phyloP scores from a whole-genome alignment of 2,888 invertebrate species.

The Octodonta nipae region DNA sequence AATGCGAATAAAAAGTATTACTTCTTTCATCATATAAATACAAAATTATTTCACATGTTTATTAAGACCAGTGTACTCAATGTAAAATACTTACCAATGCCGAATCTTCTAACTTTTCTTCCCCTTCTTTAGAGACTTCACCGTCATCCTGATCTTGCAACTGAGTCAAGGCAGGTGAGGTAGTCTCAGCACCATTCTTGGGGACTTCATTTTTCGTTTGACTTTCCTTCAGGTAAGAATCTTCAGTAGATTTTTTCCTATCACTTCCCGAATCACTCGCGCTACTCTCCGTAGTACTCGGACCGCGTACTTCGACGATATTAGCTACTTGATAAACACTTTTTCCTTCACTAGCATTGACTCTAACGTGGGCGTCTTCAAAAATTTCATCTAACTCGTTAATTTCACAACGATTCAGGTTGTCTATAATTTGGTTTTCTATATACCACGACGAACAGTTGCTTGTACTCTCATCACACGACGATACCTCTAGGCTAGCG shows the following conservation, averaged over 20 bases:
- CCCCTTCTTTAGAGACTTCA: conserved; percentile 4
- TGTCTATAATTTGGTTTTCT: conserved; percentile 20
- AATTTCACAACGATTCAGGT: conserved; percentile 24
- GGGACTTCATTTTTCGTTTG: conserved; percentile 5
- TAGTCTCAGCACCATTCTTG: too few relatives aligned
- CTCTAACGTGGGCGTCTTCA: conserved; percentile 20
- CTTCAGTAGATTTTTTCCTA: conserved; percentile 5
- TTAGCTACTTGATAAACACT: conserved; percentile 23
- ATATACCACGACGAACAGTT: conserved; percentile 26
- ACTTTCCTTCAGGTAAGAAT: conserved; percentile 6
- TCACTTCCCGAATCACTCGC: conserved; percentile 3
- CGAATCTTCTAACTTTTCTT: too few relatives aligned
- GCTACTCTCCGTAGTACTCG: conserved; percentile 6
- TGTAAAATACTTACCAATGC: too few relatives aligned
- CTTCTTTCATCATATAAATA: too few relatives aligned
- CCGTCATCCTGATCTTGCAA: conserved; percentile 29
- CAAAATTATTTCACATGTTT: too few relatives aligned
- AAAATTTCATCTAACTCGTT: conserved; percentile 27
- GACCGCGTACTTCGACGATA: conserved; percentile 24
- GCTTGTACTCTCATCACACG: conserved; percentile 7
- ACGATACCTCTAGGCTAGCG: conserved; percentile 16
- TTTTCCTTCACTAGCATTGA: conserved; percentile 12
- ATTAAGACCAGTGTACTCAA: too few relatives aligned
- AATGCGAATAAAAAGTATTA: too few relatives aligned
- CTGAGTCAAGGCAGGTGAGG: conserved; percentile 30